Evolutionary conservation across 2,888 invertebrate genomes (phyloP), one percentile per base, ranked within the genome.

Genomic region (Cheilosia urbana): DNA sequence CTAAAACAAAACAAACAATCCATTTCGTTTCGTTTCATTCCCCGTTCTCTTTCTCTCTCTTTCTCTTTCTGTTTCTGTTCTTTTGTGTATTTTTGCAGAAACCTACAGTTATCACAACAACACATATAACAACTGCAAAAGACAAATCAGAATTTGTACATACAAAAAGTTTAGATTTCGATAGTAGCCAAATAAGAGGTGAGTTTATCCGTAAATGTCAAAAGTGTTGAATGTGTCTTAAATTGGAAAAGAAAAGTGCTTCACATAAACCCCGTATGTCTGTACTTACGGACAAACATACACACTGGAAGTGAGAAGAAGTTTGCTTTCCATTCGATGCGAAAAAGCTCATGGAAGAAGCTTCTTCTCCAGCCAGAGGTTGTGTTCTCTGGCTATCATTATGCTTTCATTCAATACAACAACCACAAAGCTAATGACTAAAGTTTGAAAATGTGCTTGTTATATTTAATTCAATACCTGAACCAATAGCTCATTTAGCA

Each of bases 161-260:
- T 88, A 89, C 89, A 42, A 89, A 89, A 88, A 89, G 89, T 80
- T 88, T 89, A 88, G 89, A 89, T 88, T 89, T 89, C 83, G 89
- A 89, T 83, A 89, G 89, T 87, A 88, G 88, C 85, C 89, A 88
- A 88, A 77, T 88, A 85, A 89, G 88, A 89, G 89, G 89, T 89
- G 87, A 89, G 88, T 88, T 69, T 42, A n/a, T 57, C 45, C 19
- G 47, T 51, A 51, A 53, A 42, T 76, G 55, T 81, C 45, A 27
- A 80, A 68, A 58, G 34, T 58, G 34, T 45, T 62, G 34, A 24
- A 11, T 60, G 4, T 7, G 5, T n/a, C 19, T 47, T 58, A 30
- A 24, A 37, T 21, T 34, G 34, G 15, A 62, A 62, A 45, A 17
- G 15, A 57, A 55, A 51, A 57, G 42, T 68, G 60, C 68, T 68